phyloP scores from a whole-genome alignment of 2,113 vertebrate genomes.

The Pagrus major region DNA sequence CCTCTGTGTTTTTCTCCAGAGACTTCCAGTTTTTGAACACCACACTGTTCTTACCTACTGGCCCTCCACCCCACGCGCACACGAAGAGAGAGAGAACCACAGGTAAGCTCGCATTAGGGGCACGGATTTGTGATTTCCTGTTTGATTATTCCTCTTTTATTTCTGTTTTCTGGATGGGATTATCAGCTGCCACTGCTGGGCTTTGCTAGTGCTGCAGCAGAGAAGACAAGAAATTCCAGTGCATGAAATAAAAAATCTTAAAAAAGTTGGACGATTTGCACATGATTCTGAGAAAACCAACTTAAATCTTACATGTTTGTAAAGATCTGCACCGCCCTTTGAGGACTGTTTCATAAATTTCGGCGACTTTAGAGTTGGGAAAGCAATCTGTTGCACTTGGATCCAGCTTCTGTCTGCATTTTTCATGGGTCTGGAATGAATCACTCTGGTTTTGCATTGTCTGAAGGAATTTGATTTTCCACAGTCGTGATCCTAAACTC shows the following conservation, averaged over 20 bases:
- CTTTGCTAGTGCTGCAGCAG: constrained; percentile 38
- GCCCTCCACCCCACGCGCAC: constrained; percentile 71
- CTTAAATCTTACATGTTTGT: constrained; percentile 11
- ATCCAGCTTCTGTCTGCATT: constrained; percentile 52
- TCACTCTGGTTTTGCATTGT: constrained; percentile 49
- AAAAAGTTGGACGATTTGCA: constrained; percentile 26
- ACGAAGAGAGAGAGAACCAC: constrained; percentile 73
- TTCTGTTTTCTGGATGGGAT: constrained; percentile 49
- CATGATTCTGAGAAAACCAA: constrained; percentile 7
- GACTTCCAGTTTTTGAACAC: constrained; percentile 81
- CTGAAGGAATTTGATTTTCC: constrained; percentile 33
- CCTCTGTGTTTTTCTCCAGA: constrained; percentile 83
- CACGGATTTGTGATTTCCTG: constrained; percentile 63
- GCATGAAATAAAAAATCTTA: constrained; percentile 27
- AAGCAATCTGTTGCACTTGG: constrained; percentile 46
- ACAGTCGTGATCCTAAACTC: not conserved
- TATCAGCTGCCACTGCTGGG: constrained; percentile 31
- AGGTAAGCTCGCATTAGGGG: constrained; percentile 80
- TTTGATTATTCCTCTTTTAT: constrained; percentile 53
- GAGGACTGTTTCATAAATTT: constrained; percentile 1
- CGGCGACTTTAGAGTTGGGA: constrained; percentile 21
- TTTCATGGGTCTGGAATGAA: constrained; percentile 62
- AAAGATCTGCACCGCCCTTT: not conserved
- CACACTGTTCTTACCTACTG: constrained; percentile 81
- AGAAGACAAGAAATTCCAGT: constrained; percentile 36